phyloP scores from a whole-genome alignment of 2,113 vertebrate species.

The Pionites leucogaster region DNA sequence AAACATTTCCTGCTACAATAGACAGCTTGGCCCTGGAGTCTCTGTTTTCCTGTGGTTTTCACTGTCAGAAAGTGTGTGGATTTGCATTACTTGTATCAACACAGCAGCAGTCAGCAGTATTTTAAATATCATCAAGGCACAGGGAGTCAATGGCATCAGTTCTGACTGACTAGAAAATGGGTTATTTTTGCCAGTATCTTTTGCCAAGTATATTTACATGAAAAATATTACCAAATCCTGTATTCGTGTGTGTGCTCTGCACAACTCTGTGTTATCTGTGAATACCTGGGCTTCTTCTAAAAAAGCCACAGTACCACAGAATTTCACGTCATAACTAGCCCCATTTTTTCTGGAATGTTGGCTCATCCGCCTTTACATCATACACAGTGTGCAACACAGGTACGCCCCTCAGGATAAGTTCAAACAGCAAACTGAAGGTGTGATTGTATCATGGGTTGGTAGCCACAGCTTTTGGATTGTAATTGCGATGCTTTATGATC shows the following conservation, averaged over 20 bases:
- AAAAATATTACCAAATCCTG: not conserved
- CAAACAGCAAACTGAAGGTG: not conserved
- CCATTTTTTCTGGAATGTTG: not conserved
- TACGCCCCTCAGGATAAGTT: not conserved
- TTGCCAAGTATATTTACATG: not conserved
- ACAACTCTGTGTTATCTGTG: not conserved
- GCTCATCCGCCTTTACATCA: not conserved
- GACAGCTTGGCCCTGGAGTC: not conserved
- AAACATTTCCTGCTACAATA: slow-evolving; percentile 30
- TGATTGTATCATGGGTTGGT: not conserved
- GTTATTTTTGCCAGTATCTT: not conserved
- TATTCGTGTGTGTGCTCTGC: not conserved
- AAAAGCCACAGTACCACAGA: not conserved
- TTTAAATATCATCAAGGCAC: not conserved
- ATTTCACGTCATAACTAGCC: not conserved
- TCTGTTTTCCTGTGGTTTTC: slow-evolving; percentile 29
- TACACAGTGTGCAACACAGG: not conserved
- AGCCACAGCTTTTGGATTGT: not conserved
- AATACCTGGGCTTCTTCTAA: not conserved
- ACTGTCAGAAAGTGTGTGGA: not conserved
- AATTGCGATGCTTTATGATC: not conserved
- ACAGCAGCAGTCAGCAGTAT: slow-evolving; percentile 14
- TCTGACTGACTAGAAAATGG: not conserved
- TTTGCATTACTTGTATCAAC: slow-evolving; percentile 4
- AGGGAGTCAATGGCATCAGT: not conserved